Base-by-base conservation (phyloP, 2,888 invertebrate species). In the Cordilura impudica region DNA sequence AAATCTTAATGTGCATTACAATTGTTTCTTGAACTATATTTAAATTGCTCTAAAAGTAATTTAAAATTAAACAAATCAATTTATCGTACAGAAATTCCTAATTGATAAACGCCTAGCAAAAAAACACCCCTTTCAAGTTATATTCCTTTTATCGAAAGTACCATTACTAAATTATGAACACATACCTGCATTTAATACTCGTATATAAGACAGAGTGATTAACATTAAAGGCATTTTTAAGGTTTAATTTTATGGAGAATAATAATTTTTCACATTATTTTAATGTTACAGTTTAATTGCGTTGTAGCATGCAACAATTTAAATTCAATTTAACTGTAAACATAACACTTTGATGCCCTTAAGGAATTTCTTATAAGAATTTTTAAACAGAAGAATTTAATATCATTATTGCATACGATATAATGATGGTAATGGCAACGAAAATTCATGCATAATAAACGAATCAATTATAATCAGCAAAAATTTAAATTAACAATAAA, bases 281-380 rank as follows among this genome's bases (percentile, higher is more conserved):
- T 69, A 72, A 77, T 76, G 72, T 65, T 58, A 72, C 72, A 65
- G 75, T 78, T 81, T 81, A 79, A 81, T 79, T 79, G 70, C 14
- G 39, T 73, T 61, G 60, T 74, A 77, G 63, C 86, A 86, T 87
- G 86, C 86, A 86, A 87, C 83, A 86, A 83, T 85, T 85, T 85
- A 82, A 85, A 84, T 84, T 83, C 83, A 85, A 85, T 84, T 85
- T 84, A 86, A 83, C 86, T 87, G 86, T 86, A 85, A 86, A 86
- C 84, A 84, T 83, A 84, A 84, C 86, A 85, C 85, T 84, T 81
- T 83, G 47, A 12, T 82, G 83, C 81, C 84, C 60, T 76, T 56
- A 47, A 18, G 78, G 49, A 18, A 63, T 49, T 43, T 54, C 35
- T 8, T 23, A 21, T 31, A 26, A 14, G 26, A 29, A 61, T 1